These are phyloP conservation scores for Pangasius macronema DNA, from an alignment of 2,797 vertebrate genomes.

Conservation along the genomic window DNA sequence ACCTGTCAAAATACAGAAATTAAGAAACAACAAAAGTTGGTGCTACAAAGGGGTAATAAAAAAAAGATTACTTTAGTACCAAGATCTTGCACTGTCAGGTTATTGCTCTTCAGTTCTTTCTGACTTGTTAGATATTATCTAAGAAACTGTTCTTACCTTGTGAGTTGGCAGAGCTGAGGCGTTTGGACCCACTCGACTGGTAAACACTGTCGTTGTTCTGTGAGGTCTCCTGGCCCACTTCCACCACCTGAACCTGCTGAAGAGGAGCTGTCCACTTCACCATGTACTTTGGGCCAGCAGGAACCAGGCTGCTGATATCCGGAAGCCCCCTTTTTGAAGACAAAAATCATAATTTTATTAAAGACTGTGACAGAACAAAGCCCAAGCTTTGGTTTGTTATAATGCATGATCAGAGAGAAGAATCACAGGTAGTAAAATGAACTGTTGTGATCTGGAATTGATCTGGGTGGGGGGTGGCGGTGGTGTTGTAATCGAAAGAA, in stretches of 20 bases:
- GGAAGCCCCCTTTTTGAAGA: constrained; percentile 77
- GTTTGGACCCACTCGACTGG: constrained; percentile 70
- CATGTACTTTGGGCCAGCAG: constrained; percentile 84
- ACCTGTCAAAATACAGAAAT: neutral
- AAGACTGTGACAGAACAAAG: constrained; percentile 36
- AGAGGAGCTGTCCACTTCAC: constrained; percentile 88
- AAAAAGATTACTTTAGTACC: neutral
- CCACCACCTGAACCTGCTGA: constrained; percentile 87
- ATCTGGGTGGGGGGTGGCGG: constrained; percentile 1
- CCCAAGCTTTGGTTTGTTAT: neutral
- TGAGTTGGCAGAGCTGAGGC: constrained; percentile 60
- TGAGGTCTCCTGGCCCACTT: constrained; percentile 83
- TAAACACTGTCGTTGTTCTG: constrained; percentile 71
- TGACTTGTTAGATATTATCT: neutral
- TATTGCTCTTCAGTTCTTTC: neutral
- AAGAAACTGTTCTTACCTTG: constrained; percentile 53
- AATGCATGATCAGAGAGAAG: neutral
- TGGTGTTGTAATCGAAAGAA: neutral
- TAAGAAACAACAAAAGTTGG: neutral
- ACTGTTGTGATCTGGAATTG: constrained; percentile 46
- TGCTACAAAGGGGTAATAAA: neutral
- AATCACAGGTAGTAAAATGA: constrained; percentile 49
- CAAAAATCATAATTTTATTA: neutral
- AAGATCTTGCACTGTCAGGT: neutral
- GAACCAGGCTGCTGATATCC: constrained; percentile 86